These are phyloP conservation scores for Falcaria lacertinaria DNA, from an alignment of 2,888 invertebrate species.

Conservation along the genomic window DNA sequence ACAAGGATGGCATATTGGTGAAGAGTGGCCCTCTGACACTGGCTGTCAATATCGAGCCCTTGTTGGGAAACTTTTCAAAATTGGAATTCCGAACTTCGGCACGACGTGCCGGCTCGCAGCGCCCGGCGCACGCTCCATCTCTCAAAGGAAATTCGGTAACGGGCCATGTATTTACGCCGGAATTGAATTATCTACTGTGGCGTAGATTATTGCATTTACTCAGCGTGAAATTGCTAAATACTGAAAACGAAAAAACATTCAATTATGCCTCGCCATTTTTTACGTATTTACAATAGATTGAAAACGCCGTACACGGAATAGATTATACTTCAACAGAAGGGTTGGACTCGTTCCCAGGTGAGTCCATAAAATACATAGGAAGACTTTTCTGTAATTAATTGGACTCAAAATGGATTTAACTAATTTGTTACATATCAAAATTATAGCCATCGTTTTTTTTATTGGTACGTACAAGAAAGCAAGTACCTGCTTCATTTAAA, in stretches of 20 bases:
- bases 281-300: conserved; percentile 7
- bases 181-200: conserved; percentile 71
- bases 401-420: too few relatives aligned
- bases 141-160: conserved; percentile 77
- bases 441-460: too few relatives aligned
- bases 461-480: too few relatives aligned
- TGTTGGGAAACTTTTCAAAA: conserved; percentile 77
- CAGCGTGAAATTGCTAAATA: conserved; percentile 66
- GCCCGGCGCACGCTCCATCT: conserved; percentile 63
- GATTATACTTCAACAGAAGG: background rate
- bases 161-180: conserved; percentile 67
- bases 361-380: too few relatives aligned
- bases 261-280: conserved; percentile 19
- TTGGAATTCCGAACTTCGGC: conserved; percentile 77
- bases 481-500: too few relatives aligned
- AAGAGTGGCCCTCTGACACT: conserved; percentile 68
- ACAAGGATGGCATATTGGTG: conserved; percentile 37
- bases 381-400: too few relatives aligned
- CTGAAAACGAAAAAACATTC: conserved; percentile 41
- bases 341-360: background rate
- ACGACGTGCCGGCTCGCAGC: conserved; percentile 69
- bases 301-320: background rate
- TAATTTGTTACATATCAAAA: too few relatives aligned
- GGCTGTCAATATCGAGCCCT: conserved; percentile 72
- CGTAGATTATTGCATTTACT: conserved; percentile 68